phyloP scores from a whole-genome alignment of 2,888 invertebrate species.

The Drosophila quinaria region DNA sequence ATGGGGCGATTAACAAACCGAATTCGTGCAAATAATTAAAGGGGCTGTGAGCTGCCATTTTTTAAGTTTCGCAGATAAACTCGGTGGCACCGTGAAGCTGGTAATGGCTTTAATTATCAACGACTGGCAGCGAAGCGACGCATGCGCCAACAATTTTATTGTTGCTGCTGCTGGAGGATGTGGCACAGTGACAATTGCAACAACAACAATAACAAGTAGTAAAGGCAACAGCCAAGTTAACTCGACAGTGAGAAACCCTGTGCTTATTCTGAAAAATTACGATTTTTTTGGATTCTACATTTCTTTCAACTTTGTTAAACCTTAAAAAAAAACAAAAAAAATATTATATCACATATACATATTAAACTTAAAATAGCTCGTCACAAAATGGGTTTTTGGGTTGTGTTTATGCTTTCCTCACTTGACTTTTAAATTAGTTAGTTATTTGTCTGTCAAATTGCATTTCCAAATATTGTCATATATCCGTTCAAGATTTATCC shows the following conservation, averaged over 20 bases:
- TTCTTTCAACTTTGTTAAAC: too few species aligned
- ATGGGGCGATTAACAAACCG: constrained; percentile 64
- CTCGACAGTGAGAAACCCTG: not conserved
- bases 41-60: constrained; percentile 44
- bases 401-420: too few species aligned
- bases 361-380: too few species aligned
- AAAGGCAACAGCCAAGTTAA: not conserved
- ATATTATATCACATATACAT: too few species aligned
- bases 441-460: too few species aligned
- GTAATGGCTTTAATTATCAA: constrained; percentile 53
- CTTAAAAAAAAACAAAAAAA: too few species aligned
- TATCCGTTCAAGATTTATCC: not conserved
- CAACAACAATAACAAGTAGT: constrained; percentile 14
- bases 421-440: too few species aligned
- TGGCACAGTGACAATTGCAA: constrained; percentile 52
- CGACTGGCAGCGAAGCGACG: constrained; percentile 47
- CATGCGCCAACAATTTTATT: constrained; percentile 60
- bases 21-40: constrained; percentile 76
- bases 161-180: constrained; percentile 53
- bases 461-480: too few species aligned
- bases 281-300: too few species aligned
- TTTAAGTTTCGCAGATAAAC: constrained; percentile 21
- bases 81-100: constrained; percentile 32
- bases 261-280: not conserved
- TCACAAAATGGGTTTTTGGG: too few species aligned